Conservation (phyloP, 2,888 invertebrate genomes). For the Neuroscelio doddi region DNA sequence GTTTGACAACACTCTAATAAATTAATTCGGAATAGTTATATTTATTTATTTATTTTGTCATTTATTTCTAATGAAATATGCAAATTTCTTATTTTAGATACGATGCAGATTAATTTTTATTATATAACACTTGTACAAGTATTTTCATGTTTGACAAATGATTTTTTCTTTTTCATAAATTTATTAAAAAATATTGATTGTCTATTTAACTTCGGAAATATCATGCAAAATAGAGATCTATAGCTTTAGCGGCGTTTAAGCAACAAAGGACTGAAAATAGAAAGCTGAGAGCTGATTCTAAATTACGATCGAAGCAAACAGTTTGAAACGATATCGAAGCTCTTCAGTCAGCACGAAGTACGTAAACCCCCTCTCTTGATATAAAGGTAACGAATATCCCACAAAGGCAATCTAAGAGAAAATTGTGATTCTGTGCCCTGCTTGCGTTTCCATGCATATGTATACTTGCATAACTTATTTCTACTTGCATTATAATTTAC, state of each 20-base stretch:
- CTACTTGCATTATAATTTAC: constrained; percentile 2
- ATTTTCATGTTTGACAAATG: no score
- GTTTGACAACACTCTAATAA: no score
- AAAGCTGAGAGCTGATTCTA: constrained; percentile 60
- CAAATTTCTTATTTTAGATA: no score
- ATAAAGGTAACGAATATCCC: constrained; percentile 26
- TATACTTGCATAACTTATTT: constrained; percentile 9
- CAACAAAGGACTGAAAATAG: constrained; percentile 33
- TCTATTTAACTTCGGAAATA: constrained; percentile 21
- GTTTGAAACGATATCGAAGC: constrained; percentile 23
- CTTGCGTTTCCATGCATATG: constrained; percentile 23
- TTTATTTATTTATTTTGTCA: no score
- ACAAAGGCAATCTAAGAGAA: constrained; percentile 20
- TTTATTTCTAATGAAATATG: no score
- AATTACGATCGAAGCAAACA: constrained; percentile 24
- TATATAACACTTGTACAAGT: no score
- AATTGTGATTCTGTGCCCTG: constrained; percentile 23
- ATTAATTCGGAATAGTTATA: no score
- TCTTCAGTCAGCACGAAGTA: constrained; percentile 15
- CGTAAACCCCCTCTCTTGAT: constrained; percentile 17
- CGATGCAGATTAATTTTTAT: no score
- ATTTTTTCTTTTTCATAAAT: no score
- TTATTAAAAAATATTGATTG: neutral
- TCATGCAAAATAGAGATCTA: constrained; percentile 29
- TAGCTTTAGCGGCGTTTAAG: constrained; percentile 28